Base-by-base conservation (phyloP, 2,888 invertebrate genomes). In the Phytoseiulus persimilis region DNA sequence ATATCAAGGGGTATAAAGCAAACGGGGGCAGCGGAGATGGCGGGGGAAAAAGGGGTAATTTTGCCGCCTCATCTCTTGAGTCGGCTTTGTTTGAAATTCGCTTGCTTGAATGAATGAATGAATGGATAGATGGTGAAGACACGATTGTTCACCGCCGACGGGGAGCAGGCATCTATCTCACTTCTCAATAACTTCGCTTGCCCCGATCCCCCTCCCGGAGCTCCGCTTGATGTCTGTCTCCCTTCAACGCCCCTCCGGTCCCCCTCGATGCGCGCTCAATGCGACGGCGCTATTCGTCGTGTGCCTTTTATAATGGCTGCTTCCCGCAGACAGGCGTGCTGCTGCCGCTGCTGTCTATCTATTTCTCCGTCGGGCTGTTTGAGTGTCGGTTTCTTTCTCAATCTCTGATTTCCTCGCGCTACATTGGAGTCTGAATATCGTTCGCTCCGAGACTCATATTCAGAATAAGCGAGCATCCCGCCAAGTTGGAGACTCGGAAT, bases 311-410 rank as follows among this genome's bases (percentile, higher is more conserved):
- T 65, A 65, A 65, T 65, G 65, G 65, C 65, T 28, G 65, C 65
- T 65, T 23, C 65, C 65, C 65, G 65, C 65, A 65, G 65, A 65
- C 65, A 65, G 18, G 65, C 18, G 65, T 65, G 65, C 65, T 23
- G 65, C 18, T 23, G 31, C 83, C 83, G 11, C 83, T 83, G 32
- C 83, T 33, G 33, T 83, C 33, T 83, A 31, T 33, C 83, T 83
- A 33, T 83, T 33, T 31, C 32, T 83, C 83, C 31, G 83, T 83
- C 83, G 31, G n/a, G 31, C 83, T 83, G 83, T 83, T 33, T 87
- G 39, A n/a, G 32, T 14, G 39, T 3, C 87, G 32, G 39, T 87
- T 87, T 33, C 87, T 87, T 87, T 83, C 83, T 83, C 83, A 32
- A 83, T 83, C 83, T 83, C 83, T 83, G 32, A 33, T 83, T 31